phyloP scores from a whole-genome alignment of 2,888 invertebrate genomes.

The Bhutanitis thaidina region DNA sequence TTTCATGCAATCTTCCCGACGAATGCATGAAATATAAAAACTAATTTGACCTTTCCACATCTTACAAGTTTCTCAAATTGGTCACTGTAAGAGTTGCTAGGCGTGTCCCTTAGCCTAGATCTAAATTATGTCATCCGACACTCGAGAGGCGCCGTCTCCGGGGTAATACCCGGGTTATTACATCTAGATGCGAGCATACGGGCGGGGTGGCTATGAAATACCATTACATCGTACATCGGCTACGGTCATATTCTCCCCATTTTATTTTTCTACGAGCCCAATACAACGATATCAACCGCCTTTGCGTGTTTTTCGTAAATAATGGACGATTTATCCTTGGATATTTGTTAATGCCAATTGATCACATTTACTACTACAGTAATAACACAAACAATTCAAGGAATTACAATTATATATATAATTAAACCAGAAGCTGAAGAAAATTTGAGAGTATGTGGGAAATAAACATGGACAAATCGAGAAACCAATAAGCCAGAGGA shows the following conservation, averaged over 20 bases:
- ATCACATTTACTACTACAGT: too few species aligned
- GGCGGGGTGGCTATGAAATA: conserved; percentile 19
- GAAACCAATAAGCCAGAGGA: too few species aligned
- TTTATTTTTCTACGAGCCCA: background rate
- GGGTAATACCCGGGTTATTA: conserved; percentile 32
- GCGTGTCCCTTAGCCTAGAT: conserved; percentile 27
- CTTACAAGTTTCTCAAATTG: background rate
- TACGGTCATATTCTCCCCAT: background rate
- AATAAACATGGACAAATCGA: too few species aligned
- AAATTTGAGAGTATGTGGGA: too few species aligned
- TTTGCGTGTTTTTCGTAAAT: background rate
- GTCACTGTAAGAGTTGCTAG: conserved; percentile 8
- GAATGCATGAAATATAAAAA: too few species aligned
- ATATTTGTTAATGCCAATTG: too few species aligned
- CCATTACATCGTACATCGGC: background rate
- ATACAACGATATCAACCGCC: background rate
- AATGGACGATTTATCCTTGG: too few species aligned
- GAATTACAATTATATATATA: too few species aligned
- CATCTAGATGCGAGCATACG: conserved; percentile 23
- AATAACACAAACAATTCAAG: too few species aligned
- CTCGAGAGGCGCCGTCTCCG: conserved; percentile 27
- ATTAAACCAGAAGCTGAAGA: too few species aligned
- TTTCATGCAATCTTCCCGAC: too few species aligned
- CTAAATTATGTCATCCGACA: conserved; percentile 30
- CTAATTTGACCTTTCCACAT: too few species aligned